These are phyloP conservation scores for Thera obeliscata DNA, from an alignment of 2,888 invertebrate genomes.

Conservation along the genomic window DNA sequence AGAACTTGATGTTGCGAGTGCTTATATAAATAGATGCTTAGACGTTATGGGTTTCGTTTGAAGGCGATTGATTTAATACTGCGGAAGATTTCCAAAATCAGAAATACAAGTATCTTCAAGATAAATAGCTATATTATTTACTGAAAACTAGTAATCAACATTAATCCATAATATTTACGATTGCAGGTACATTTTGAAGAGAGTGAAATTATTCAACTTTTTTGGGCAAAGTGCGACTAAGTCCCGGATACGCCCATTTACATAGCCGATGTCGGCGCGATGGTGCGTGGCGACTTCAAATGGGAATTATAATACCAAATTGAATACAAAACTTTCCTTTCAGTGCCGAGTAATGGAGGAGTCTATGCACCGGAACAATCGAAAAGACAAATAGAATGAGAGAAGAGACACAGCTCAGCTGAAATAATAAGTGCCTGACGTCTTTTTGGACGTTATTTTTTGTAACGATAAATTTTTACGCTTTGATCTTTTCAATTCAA, in stretches of 20 bases:
- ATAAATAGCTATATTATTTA: slow-evolving; percentile 4
- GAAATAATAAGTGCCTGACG: slow-evolving; percentile 82
- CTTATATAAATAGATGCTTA: slow-evolving; percentile 61
- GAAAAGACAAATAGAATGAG: slow-evolving; percentile 83
- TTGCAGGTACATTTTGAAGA: slow-evolving; percentile 54
- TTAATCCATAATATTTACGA: slow-evolving; percentile 39
- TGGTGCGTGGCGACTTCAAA: slow-evolving; percentile 85
- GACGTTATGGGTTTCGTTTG: slow-evolving; percentile 44
- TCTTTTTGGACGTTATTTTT: slow-evolving; percentile 79
- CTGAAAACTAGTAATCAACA: too few species aligned
- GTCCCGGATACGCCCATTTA: slow-evolving; percentile 82
- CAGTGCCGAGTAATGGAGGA: slow-evolving; percentile 84
- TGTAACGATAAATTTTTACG: slow-evolving; percentile 81
- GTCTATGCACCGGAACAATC: slow-evolving; percentile 84
- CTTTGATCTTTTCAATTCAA: slow-evolving; percentile 84
- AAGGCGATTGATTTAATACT: slow-evolving; percentile 39
- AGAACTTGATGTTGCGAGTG: slow-evolving; percentile 61
- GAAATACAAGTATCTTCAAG: slow-evolving; percentile 3
- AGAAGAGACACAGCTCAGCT: slow-evolving; percentile 79
- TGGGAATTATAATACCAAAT: slow-evolving; percentile 86
- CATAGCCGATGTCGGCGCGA: slow-evolving; percentile 83
- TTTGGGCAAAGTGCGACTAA: slow-evolving; percentile 77
- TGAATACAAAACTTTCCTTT: slow-evolving; percentile 86
- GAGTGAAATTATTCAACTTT: slow-evolving; percentile 65
- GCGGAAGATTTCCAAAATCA: slow-evolving; percentile 23